Evolutionary conservation across 2,888 invertebrate species (phyloP), one percentile per base, ranked within the genome.

Genomic region (Sisyra terminalis): DNA sequence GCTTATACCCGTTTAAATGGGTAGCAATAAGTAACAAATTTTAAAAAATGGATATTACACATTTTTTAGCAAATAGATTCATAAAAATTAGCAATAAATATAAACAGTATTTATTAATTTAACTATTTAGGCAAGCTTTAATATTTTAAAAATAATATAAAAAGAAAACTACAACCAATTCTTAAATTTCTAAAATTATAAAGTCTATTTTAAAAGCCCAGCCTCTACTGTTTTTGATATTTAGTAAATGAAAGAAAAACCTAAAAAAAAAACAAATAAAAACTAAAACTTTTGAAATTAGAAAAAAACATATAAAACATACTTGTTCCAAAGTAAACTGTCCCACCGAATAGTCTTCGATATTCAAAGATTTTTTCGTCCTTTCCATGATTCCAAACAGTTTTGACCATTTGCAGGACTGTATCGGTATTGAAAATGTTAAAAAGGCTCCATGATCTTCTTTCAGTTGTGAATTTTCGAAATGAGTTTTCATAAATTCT

Each of bases 241-340:
- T 76, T 76, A 2, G 78, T 78, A 56, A 79, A 78, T 49, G 75
- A 71, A 44, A 79, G 57, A 58, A 79, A 79, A 50, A 85, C 79
- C 58, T 58, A 45, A 9, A 8, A 7, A 35, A 15, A n/a, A n/a
- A n/a, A n/a, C n/a, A n/a, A n/a, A 4, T 13, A 13, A 13, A 36
- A 36, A 36, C 11, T 36, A 36, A 10, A 1, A 3, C 10, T 15
- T 2, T 4, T 36, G n/a, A 36, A 3, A 3, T 13, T n/a, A 2
- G 3, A 9, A 32, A 14, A 14, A 3, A 9, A 32, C 11, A 14
- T 3, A 38, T 17, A 38, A 16, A 38, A 16, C 14, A 13, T 50
- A 61, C 63, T 63, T 87, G 85, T 60, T 88, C 88, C 40, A 88
- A 64, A 32, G 81, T 81, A 1, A 84, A 84, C 63, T 88, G 87